Base-by-base conservation (phyloP, 2,113 vertebrate species). In the Pachyramphus minor region DNA sequence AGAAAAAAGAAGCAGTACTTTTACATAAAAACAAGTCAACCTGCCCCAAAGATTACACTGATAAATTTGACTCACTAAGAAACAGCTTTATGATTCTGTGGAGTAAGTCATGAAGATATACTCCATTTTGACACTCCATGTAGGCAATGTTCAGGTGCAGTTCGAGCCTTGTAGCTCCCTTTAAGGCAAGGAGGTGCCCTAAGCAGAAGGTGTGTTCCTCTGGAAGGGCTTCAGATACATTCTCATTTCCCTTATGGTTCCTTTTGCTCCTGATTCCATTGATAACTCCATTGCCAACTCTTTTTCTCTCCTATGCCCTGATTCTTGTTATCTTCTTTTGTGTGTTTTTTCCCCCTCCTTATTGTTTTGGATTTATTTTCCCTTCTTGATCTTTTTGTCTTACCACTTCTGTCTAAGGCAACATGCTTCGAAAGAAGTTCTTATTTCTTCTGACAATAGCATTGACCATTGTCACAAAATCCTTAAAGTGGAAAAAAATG, bases 291-390 rank as follows among this genome's bases (percentile, higher is more conserved):
- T 87, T 55, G 82, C 33, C 47, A 88, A 8, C 5, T 47, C 24
- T 76, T 81, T 47, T 68, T 47, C 49, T 91, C 9, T 81, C 31
- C 15, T 63, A 5, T 41, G 14, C 12, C 23, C 37, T 11, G 6
- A 62, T 58, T 28, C 27, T 81, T 78, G 6, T 72, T 79, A 9
- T 17, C 47, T 44, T 24, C 3, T 68, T 79, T 64, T 42, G 7
- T n/a, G n/a, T 19, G 16, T 7, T 3, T 14, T 9, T 5, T 5
- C 18, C 3, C 5, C 8, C 2, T 12, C 8, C n/a, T 67, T 27
- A 35, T 10, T 49, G 7, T 42, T 94, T 67, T 50, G 12, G 11
- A 3, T 37, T 69, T 45, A 45, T 87, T 69, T 31, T 73, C 10
- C 21, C 42, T 58, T 84, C 76, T 49, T 37, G 4, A 52, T 53